Base-by-base conservation (phyloP, 1,140 invertebrate genomes). In the Cepaea nemoralis region DNA sequence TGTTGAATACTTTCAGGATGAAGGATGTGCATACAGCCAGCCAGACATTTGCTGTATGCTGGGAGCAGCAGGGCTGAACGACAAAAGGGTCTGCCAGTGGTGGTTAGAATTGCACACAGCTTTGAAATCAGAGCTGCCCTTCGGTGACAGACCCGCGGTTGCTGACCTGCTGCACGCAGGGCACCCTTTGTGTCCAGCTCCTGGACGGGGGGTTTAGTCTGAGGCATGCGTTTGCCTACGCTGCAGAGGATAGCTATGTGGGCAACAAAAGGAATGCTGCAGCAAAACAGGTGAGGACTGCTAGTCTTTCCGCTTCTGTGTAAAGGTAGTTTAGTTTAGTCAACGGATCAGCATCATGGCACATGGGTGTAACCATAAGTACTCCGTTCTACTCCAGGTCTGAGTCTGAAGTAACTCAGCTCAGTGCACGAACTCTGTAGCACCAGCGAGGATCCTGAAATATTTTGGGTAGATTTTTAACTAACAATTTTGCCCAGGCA, bases 201-300 rank as follows among this genome's bases (percentile, higher is more conserved):
- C 85, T 94, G 55, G 89, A 93, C 1, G 91, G 94, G 79, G 95
- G 94, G 1, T 92, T 94, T 71, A 84, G 92, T 12, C 85, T 92
- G 35, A 83, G 85, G 8, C 90, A 92, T 59, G 93, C 94, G 5
- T 91, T 95, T 79, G 85, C 89, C 16, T 92, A 93, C 40, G 92
- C 93, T 59, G 94, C 94, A 84, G 88, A 92, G 0, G 95, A 95
- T 86, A 93, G 95, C 37, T 96, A 95, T 86, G 92, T 95, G 31
- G 94, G 94, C 88, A 93, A 93, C 40, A 80, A 85, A 48, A 86
- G 84, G 31, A 86, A 82, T 67, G 35, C 78, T 16, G 33, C 66
- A 0, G 66, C 82, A 0, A 87, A 84, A 83, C 75, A 86, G 86
- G 87, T 88, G 19, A 39, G 55, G 2, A n/a, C n/a, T n/a, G n/a